Conservation (phyloP, 2,797 vertebrate genomes). For the Rhodeus uyekii region DNA sequence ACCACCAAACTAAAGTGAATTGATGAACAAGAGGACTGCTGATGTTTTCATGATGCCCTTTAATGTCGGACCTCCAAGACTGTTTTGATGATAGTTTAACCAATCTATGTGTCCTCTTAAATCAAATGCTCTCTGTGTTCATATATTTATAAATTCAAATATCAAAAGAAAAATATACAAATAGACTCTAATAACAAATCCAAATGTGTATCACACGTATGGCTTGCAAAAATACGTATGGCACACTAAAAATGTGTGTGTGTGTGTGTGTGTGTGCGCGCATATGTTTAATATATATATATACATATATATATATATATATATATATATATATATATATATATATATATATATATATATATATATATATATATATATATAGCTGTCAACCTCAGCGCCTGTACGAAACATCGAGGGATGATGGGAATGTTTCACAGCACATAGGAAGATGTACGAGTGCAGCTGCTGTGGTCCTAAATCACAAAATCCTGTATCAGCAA, state of each 20-base stretch:
- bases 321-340: too few relatives aligned
- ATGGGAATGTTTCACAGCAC: slow-evolving; percentile 13
- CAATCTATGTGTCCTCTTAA: background rate
- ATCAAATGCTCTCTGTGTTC: background rate
- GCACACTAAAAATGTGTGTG: too few relatives aligned
- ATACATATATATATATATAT: too few relatives aligned
- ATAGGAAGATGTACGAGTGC: slow-evolving; percentile 27
- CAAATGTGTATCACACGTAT: background rate
- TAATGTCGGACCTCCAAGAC: slow-evolving; percentile 13
- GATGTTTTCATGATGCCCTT: slow-evolving; percentile 5
- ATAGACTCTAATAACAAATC: background rate
- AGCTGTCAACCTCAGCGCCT: slow-evolving; percentile 16
- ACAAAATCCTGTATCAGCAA: slow-evolving; percentile 33
- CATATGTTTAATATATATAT: too few relatives aligned
- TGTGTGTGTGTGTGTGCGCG: too few relatives aligned
- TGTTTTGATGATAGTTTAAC: background rate
- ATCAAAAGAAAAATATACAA: background rate
- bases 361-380: background rate
- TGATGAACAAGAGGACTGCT: background rate
- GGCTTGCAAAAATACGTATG: too few relatives aligned
- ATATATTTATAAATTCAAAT: background rate
- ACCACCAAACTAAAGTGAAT: slow-evolving; percentile 17
- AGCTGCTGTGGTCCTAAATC: slow-evolving; percentile 42
- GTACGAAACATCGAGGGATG: slow-evolving; percentile 13
- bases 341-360: too few relatives aligned